Conservation (phyloP, 1,140 invertebrate species). For the Ganaspis sp. region DNA sequence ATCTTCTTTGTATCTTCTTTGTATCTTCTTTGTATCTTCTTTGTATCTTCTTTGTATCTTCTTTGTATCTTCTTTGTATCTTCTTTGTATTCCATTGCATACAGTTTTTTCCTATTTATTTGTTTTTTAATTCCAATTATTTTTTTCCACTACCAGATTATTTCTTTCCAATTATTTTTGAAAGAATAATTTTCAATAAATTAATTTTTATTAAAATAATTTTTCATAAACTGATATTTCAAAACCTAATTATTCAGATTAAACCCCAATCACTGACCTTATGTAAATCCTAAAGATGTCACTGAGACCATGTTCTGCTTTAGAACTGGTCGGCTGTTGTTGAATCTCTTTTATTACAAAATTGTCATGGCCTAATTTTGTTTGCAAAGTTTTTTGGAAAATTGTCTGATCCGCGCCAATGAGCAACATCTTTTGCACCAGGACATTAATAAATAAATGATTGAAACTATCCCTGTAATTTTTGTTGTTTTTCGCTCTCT, state of each 20-base stretch:
- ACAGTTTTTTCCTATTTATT: too few relatives aligned
- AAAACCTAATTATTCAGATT: not conserved
- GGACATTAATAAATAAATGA: not conserved
- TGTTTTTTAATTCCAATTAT: too few relatives aligned
- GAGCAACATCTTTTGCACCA: not conserved
- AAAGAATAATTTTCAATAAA: too few relatives aligned
- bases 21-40: too few relatives aligned
- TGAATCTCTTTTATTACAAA: slow-evolving; percentile 28
- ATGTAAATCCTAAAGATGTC: slow-evolving; percentile 24
- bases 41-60: too few relatives aligned
- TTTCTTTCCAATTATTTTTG: too few relatives aligned
- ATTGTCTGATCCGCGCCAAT: slow-evolving; percentile 25
- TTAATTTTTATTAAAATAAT: not conserved
- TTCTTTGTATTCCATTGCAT: too few relatives aligned
- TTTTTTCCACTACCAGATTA: too few relatives aligned
- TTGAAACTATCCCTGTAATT: not conserved
- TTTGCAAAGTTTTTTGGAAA: slow-evolving; percentile 40
- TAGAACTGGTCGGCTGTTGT: slow-evolving; percentile 13
- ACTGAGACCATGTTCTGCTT: slow-evolving; percentile 43
- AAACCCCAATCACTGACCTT: not conserved
- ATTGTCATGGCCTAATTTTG: slow-evolving; percentile 30
- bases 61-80: too few relatives aligned
- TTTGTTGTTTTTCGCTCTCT: not conserved
- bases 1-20: too few relatives aligned
- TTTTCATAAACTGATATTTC: not conserved